Conservation (phyloP, 2,113 vertebrate species). For the Lontra canadensis region DNA sequence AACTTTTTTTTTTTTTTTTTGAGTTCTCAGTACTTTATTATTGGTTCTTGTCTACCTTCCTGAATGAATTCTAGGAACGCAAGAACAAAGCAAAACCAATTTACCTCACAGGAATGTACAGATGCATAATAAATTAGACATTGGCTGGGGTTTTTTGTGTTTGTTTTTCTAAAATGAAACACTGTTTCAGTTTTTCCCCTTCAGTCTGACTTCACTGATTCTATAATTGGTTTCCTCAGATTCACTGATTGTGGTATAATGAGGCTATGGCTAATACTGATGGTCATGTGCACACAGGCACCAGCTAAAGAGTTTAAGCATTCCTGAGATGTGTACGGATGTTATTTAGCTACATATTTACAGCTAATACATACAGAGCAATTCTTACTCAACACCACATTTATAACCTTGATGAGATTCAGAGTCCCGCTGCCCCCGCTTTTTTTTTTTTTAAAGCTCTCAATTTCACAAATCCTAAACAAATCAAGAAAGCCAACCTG, state of each 20-base stretch:
- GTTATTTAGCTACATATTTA: neutral
- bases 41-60: neutral
- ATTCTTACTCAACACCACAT: neutral
- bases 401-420: neutral
- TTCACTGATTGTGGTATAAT: conserved; percentile 44
- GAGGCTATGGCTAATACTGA: conserved; percentile 45
- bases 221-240: conserved; percentile 45
- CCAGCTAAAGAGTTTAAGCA: neutral
- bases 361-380: neutral
- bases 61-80: neutral
- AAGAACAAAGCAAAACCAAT: neutral
- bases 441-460: neutral
- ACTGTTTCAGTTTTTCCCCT: neutral
- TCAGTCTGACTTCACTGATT: conserved; percentile 48
- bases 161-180: neutral
- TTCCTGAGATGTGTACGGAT: neutral
- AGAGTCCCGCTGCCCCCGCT: neutral
- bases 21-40: neutral
- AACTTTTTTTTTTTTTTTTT: neutral
- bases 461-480: neutral
- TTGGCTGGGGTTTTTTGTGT: no score
- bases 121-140: neutral
- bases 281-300: conserved; percentile 23
- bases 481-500: neutral
- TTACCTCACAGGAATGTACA: neutral